Conservation (phyloP, 2,113 vertebrate genomes). For the Cranoglanis bouderius region DNA sequence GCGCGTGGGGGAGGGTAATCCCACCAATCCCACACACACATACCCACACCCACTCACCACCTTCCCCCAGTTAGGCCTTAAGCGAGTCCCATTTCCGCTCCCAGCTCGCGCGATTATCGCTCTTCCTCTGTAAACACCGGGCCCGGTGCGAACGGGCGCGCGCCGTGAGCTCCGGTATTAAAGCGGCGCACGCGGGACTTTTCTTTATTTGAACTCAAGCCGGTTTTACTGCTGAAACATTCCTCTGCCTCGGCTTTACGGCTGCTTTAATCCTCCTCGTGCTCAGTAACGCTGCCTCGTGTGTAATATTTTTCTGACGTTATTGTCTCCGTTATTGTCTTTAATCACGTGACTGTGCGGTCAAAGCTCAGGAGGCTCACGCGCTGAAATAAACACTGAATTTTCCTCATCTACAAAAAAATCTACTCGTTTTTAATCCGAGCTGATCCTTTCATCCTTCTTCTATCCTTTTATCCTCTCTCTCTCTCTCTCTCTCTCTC, state of each 20-base stretch:
- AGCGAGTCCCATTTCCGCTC: constrained; percentile 50
- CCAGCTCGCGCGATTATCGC: constrained; percentile 39
- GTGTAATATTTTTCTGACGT: not conserved
- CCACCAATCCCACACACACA: not conserved
- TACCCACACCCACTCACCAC: not conserved
- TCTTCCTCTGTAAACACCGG: constrained; percentile 9
- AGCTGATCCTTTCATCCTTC: not conserved
- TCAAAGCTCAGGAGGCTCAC: not conserved
- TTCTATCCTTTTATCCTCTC: not conserved
- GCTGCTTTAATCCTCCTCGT: not conserved
- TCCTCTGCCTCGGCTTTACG: constrained; percentile 1
- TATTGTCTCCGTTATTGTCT: not conserved
- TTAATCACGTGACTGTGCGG: constrained; percentile 5
- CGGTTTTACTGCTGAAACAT: constrained; percentile 14
- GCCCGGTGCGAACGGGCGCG: not conserved
- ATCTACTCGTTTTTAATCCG: not conserved
- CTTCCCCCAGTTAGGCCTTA: constrained; percentile 43
- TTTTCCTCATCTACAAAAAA: not conserved
- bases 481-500: too few species aligned
- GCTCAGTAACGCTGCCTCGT: not conserved
- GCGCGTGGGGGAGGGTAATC: constrained; percentile 34
- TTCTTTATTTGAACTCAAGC: constrained; percentile 46
- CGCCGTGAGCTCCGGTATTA: not conserved
- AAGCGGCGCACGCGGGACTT: constrained; percentile 13
- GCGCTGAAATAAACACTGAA: not conserved